Evolutionary conservation across 1,140 invertebrate species (phyloP).

Genomic region (Calliopsis andreniformis): DNA sequence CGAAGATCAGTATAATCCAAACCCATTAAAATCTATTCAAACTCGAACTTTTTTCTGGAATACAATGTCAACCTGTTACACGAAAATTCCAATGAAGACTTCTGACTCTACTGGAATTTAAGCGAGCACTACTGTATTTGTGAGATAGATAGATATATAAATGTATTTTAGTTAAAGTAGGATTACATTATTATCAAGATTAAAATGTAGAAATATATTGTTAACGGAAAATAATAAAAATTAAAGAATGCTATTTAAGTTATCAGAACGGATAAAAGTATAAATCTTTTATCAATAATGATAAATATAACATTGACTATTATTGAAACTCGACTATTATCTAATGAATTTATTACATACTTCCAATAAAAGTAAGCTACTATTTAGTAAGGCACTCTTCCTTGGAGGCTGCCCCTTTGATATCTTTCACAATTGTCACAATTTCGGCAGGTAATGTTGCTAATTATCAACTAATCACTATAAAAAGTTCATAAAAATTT

Average conservation of each 20-base stretch:
- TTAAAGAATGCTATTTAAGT: not conserved
- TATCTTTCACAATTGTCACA: slow-evolving; percentile 20
- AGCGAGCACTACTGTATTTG: no score
- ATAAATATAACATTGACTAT: not conserved
- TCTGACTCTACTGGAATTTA: no score
- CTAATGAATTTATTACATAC: slow-evolving; percentile 2
- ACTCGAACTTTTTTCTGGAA: no score
- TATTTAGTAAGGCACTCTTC: slow-evolving; percentile 59
- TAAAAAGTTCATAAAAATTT: slow-evolving; percentile 14
- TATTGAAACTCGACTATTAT: not conserved
- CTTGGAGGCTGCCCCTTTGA: slow-evolving; percentile 46
- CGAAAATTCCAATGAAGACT: no score
- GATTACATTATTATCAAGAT: not conserved
- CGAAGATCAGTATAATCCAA: no score
- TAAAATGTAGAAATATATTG: not conserved
- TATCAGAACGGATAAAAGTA: not conserved
- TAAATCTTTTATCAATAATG: not conserved
- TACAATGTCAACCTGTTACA: no score
- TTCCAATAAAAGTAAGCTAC: slow-evolving; percentile 29
- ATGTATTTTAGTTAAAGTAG: no score
- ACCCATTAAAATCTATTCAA: no score
- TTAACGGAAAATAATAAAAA: not conserved
- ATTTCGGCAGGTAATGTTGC: slow-evolving; percentile 39
- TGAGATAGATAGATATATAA: no score
- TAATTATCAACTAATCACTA: not conserved